These are phyloP conservation scores for Synanthedon myopaeformis DNA, from an alignment of 2,888 invertebrate species.

Conservation along the genomic window DNA sequence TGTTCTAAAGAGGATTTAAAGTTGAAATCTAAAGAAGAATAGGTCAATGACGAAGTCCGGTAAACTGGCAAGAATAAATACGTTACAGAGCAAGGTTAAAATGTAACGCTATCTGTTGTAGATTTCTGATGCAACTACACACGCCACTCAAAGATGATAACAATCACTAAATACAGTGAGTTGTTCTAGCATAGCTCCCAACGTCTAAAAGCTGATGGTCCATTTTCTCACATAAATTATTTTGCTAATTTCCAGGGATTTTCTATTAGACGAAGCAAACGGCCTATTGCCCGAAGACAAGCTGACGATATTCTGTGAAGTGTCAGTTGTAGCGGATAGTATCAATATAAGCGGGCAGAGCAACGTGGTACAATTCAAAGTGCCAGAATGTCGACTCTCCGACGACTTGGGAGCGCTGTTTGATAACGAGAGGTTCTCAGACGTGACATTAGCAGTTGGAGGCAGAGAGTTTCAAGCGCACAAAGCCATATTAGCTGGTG, in stretches of 20 bases:
- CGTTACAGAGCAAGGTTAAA: no score
- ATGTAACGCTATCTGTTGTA: background rate
- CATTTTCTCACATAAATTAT: background rate
- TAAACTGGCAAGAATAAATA: no score
- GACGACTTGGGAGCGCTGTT: constrained; percentile 96
- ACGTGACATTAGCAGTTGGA: constrained; percentile 94
- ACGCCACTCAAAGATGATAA: background rate
- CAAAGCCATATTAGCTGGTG: constrained; percentile 96
- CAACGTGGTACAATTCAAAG: constrained; percentile 97
- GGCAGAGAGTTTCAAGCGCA: constrained; percentile 94
- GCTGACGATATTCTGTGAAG: constrained; percentile 99
- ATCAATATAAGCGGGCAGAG: constrained; percentile 99
- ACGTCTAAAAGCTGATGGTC: background rate
- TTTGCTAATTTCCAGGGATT: constrained; percentile 77
- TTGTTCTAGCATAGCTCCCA: background rate
- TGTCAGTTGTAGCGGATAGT: constrained; percentile 96
- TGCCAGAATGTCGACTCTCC: constrained; percentile 91
- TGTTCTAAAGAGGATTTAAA: no score
- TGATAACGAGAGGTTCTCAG: constrained; percentile 97
- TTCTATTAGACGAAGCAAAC: constrained; percentile 98
- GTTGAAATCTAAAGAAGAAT: no score
- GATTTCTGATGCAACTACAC: background rate
- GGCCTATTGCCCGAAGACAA: constrained; percentile 98
- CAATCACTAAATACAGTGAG: background rate
- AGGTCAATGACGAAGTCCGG: no score